Base-by-base conservation (phyloP, 1,140 invertebrate species). In the Archivesica marissinica region DNA sequence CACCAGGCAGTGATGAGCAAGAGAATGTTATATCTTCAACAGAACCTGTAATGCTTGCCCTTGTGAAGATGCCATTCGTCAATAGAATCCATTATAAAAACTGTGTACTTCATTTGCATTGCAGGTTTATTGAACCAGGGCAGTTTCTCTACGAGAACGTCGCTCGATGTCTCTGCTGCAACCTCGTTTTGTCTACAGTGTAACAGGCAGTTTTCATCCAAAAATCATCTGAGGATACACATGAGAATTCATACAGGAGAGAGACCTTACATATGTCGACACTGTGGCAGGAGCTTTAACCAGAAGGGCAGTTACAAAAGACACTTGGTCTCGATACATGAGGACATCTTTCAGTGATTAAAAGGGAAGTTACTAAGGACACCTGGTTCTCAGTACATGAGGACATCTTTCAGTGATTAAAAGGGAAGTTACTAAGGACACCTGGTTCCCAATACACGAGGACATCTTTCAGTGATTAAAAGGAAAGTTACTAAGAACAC, bases 171-270 rank as follows among this genome's bases (percentile, higher is more conserved):
- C 0, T 23, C 38, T 6, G 39, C 0, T 23, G 39, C 15, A 68
- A 15, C 38, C 28, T 2, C 23, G 7, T 7, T 4, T 1, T 78
- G 76, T 44, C 15, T 3, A 2, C 4, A 39, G 0, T 78, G 76
- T 35, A 64, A 39, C 35, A 61, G 44, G n/a, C 15, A 9, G 3
- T 78, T 78, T 39, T 39, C 56, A 17, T 78, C 54, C 20, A 28
- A 44, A 1, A 38, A 35, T 9, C 33, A 61, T 59, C 38, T 78
- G 20, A 28, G 13, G 15, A 35, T 80, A 0, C 77, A 80, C 75
- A 74, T 61, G 64, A 38, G 74, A 39, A 35, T 38, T 33, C 75
- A 76, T 39, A 85, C 72, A 23, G 76, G 82, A 17, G 77, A 68
- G 38, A 59, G 52, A 38, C 86, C 68, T 38, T 85, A 75, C 33